A percentile compares a stretch with the other conserved stretches of the same genome.
Evolutionary conservation across 2,113 vertebrate species (phyloP).

Genomic region (Spheniscus mendiculus): DNA sequence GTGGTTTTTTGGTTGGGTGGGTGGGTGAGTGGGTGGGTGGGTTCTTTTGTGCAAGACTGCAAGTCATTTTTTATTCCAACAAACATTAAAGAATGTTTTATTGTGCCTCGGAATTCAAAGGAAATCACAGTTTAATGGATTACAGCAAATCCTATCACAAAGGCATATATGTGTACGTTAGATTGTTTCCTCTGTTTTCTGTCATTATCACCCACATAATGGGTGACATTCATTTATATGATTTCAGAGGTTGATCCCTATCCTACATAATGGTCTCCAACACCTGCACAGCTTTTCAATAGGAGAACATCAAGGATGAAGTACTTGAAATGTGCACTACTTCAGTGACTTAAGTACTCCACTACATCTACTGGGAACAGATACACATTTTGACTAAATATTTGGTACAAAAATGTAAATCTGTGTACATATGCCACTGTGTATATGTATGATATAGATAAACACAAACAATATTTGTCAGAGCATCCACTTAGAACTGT

Average conservation of each 20-base stretch:
- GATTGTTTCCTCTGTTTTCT: neutral
- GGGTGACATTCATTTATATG: neutral
- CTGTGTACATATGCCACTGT: neutral
- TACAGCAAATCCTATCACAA: neutral
- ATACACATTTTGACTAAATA: neutral
- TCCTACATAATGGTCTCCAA: neutral
- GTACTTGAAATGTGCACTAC: neutral
- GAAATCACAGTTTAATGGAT: neutral
- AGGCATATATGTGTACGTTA: neutral
- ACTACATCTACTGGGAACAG: neutral
- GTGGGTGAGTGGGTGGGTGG: neutral
- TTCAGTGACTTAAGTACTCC: neutral
- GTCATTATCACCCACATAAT: neutral
- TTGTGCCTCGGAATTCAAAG: neutral
- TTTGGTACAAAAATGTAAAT: neutral
- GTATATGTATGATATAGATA: neutral
- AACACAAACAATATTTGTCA: neutral
- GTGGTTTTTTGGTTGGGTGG: accelerated
- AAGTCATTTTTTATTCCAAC: neutral
- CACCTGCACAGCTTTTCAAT: neutral
- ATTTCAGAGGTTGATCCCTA: neutral
- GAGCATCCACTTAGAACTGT: neutral
- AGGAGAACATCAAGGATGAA: neutral
- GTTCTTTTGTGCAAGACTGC: neutral
- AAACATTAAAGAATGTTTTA: neutral